These are phyloP conservation scores for Halichoerus grypus DNA, from an alignment of 2,113 vertebrate genomes.

Conservation along the genomic window DNA sequence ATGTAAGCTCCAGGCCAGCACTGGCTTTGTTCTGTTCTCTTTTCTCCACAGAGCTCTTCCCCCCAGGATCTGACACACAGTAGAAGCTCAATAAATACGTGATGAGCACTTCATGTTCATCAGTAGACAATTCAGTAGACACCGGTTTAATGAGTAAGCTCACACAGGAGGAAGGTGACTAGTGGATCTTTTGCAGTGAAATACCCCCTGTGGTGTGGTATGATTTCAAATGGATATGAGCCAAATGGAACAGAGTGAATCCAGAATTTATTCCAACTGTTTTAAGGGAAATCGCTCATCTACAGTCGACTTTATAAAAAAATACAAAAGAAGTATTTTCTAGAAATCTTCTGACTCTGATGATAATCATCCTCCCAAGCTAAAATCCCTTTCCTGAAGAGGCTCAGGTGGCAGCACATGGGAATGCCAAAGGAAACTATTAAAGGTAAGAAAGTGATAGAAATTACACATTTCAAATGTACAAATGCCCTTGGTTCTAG, in stretches of 20 bases:
- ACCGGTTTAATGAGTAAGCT: neutral
- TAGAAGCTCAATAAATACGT: neutral
- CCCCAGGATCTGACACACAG: neutral
- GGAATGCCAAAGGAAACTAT: neutral
- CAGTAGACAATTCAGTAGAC: neutral
- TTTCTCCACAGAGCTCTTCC: neutral
- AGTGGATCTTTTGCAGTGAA: neutral
- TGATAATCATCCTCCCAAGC: neutral
- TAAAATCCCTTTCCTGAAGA: constrained; percentile 24
- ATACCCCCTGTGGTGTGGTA: neutral
- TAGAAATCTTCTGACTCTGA: neutral
- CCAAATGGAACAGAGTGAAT: neutral
- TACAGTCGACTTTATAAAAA: neutral
- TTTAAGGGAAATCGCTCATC: constrained; percentile 13
- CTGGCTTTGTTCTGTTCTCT: neutral
- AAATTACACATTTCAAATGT: constrained; percentile 17
- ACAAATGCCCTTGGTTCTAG: neutral
- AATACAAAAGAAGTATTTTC: neutral
- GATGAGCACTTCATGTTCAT: neutral
- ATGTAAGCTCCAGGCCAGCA: neutral
- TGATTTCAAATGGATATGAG: neutral
- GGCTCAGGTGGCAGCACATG: neutral
- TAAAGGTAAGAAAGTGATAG: neutral
- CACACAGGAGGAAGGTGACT: neutral
- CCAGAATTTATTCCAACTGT: neutral